Base-by-base conservation (phyloP, 2,888 invertebrate genomes). In the Pyrrhosoma nymphula region DNA sequence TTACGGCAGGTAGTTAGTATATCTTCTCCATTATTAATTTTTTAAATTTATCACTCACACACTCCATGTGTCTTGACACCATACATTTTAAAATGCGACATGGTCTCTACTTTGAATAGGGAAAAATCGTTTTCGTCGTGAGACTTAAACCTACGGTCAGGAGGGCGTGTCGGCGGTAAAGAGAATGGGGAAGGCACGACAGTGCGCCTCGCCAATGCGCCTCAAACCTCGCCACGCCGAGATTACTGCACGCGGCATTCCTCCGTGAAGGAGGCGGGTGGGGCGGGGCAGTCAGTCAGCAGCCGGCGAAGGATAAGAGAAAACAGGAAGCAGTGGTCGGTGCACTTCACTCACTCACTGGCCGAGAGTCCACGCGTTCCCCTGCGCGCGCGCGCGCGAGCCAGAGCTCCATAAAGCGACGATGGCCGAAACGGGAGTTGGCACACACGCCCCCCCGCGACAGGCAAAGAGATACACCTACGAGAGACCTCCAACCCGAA, bases 261-360 rank as follows among this genome's bases (percentile, higher is more conserved):
- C 82, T 82, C 60, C 2, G 69, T 82, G 96, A 96, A 96, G 96
- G 90, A 96, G 96, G 90, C 82, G 95, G 55, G 93, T 82, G 47
- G 75, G 69, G 56, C 88, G 95, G 88, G 91, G 88, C 12, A 60
- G 60, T 20, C 60, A 60, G 60, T 16, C 60, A 60, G 60, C 75
- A 95, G 95, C 95, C 90, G 95, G 95, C 95, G 95, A 30, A 95
- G 56, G 60, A 63, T 60, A 63, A 63, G 91, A 91, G 91, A 91
- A 91, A 91, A 91, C 91, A 91, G 91, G 91, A 91, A 91, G 91
- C 63, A 20, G 35, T 16, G 12, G 55, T 16, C 16, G 56, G 26
- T 63, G 30, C 82, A 35, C 82, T 69, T 20, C 82, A 35, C 82
- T 69, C 69, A 60, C 60, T 60, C 60, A 60, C 60, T 20, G 60